These are phyloP conservation scores for Eublepharis macularius DNA, from an alignment of 2,113 vertebrate species.

Conservation along the genomic window DNA sequence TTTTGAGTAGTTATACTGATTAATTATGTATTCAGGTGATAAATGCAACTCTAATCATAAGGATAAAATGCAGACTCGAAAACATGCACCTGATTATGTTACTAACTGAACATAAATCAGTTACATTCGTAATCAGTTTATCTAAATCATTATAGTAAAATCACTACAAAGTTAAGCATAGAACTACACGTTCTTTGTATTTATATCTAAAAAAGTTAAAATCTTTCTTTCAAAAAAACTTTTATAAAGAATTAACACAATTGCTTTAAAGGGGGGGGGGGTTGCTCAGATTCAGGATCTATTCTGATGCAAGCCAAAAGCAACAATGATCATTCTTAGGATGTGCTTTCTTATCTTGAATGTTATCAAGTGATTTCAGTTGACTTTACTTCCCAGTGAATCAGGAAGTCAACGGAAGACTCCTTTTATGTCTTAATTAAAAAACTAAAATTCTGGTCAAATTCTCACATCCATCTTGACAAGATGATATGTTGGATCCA, in stretches of 20 bases:
- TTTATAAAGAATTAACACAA: conserved; percentile 49
- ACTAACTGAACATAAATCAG: conserved; percentile 10
- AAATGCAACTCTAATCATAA: conserved; percentile 37
- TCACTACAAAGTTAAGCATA: neutral
- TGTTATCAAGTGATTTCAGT: neutral
- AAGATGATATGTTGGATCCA: neutral
- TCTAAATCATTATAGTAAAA: conserved; percentile 28
- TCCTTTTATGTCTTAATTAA: neutral
- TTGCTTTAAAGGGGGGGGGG: neutral
- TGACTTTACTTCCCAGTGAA: neutral
- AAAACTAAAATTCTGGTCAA: neutral
- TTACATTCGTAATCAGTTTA: neutral
- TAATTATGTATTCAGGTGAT: conserved; percentile 27
- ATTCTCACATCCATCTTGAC: neutral
- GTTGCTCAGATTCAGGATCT: conserved; percentile 35
- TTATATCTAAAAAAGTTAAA: conserved; percentile 36
- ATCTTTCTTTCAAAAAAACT: conserved; percentile 12
- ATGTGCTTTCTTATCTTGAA: conserved; percentile 47
- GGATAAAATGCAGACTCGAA: conserved; percentile 6
- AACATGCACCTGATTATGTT: neutral
- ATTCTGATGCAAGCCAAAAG: conserved; percentile 37
- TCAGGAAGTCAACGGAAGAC: neutral
- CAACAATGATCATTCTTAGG: conserved; percentile 15
- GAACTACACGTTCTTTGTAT: neutral
- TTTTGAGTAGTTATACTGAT: conserved; percentile 12